Conservation (phyloP, 2,888 invertebrate species). For the Steinernema hermaphroditum region DNA sequence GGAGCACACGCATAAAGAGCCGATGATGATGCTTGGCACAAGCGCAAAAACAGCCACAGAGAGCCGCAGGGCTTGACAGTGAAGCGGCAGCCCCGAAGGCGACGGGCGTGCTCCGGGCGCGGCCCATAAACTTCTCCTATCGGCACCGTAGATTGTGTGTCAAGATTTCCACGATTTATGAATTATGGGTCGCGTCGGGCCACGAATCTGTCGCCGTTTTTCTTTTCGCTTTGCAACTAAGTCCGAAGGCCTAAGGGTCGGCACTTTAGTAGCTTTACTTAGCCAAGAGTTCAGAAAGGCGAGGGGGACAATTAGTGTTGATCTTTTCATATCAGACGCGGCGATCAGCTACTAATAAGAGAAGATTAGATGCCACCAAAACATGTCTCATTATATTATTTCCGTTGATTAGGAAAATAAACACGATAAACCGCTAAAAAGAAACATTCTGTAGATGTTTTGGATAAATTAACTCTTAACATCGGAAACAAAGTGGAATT, state of each 20-base stretch:
- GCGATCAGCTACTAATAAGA: too few relatives aligned
- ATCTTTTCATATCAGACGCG: too few relatives aligned
- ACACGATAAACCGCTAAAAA: too few relatives aligned
- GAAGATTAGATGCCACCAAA: too few relatives aligned
- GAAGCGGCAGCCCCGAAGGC: neutral
- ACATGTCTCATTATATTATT: too few relatives aligned
- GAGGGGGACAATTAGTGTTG: too few relatives aligned
- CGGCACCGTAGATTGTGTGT: slow-evolving; percentile 25
- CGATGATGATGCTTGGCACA: slow-evolving; percentile 13
- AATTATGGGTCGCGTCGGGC: slow-evolving; percentile 22
- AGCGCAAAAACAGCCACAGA: slow-evolving; percentile 8
- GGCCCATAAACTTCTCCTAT: slow-evolving; percentile 22
- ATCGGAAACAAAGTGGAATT: too few relatives aligned
- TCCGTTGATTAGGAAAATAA: too few relatives aligned
- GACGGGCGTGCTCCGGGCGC: neutral
- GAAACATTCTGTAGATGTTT: too few relatives aligned
- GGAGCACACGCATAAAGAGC: slow-evolving; percentile 24
- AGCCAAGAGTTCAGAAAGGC: too few relatives aligned
- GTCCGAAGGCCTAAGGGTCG: neutral
- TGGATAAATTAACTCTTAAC: too few relatives aligned
- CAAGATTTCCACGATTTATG: slow-evolving; percentile 24
- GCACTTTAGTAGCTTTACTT: too few relatives aligned
- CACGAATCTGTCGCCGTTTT: slow-evolving; percentile 20
- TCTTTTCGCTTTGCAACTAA: slow-evolving; percentile 18
- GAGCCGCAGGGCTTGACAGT: neutral